Evolutionary conservation across 2,113 vertebrate species (phyloP), one percentile per base, ranked within the genome.

Genomic region (Empidonax traillii): DNA sequence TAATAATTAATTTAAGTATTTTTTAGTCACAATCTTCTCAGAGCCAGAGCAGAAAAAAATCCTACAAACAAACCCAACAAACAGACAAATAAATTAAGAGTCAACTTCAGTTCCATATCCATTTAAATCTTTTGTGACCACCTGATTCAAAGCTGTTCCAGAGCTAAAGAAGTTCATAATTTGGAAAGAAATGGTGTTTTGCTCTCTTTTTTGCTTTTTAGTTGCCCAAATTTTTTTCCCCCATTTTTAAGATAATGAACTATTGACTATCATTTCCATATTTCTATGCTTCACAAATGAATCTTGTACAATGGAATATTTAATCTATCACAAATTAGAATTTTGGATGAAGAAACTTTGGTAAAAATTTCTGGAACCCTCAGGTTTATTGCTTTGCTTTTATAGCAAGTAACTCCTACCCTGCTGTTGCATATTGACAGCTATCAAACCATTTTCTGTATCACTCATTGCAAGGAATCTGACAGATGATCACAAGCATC

Each of bases 11-110:
- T 61, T 21, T 51, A 61, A 58, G 1, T 10, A 30, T 23, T 58
- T 83, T 75, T 44, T 6, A 73, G 9, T 51, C 21, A 27, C 11
- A 66, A 10, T 47, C 7, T 68, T 62, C 17, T 71, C 44, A 79
- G 43, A 76, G 4, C 12, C 8, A 78, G 6, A 55, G 13, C 6
- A 67, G 3, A 44, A 58, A 61, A 68, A 12, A 5, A 1, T 0
- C 12, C 4, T 10, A 47, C 10, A 33, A 47, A 47, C 46, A 47
- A 47, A 0, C 3, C 12, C n/a, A n/a, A 39, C 4, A 61, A 44
- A 24, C 4, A 76, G 4, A 37, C 5, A 87, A 16, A 46, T 10
- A 85, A 65, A 35, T 6, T 8, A 47, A 47, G 5, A 75, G 10
- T 62, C 51, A 49, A 5, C 1, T 56, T 83, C 3, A 69, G 4